Evolutionary conservation across 2,888 invertebrate genomes (phyloP).

Genomic region (Suillia variegata): DNA sequence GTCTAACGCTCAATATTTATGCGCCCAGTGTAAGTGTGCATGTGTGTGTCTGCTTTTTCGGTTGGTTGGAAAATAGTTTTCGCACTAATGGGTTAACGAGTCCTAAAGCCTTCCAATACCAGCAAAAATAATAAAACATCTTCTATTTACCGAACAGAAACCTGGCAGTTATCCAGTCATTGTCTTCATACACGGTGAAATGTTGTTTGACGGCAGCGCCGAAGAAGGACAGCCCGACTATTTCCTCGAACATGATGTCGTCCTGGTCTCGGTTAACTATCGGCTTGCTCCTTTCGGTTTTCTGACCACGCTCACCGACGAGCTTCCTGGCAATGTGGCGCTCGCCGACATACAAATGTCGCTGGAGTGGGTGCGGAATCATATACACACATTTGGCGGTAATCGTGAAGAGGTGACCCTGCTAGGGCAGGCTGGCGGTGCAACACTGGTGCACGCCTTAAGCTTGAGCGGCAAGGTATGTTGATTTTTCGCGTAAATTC

Average conservation of each 20-base stretch:
- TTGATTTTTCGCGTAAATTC: background rate
- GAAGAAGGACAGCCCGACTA: slow-evolving; percentile 59
- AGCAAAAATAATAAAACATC: no score
- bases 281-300: slow-evolving; percentile 65
- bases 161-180: slow-evolving; percentile 60
- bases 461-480: slow-evolving; percentile 59
- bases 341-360: slow-evolving; percentile 64
- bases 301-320: slow-evolving; percentile 62
- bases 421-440: slow-evolving; percentile 65
- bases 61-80: no score
- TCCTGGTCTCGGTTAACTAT: slow-evolving; percentile 63
- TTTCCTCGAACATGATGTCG: slow-evolving; percentile 61
- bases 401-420: slow-evolving; percentile 62
- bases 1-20: slow-evolving; percentile 52
- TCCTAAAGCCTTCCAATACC: no score
- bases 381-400: slow-evolving; percentile 64
- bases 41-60: no score
- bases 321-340: slow-evolving; percentile 65
- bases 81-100: no score
- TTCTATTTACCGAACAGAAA: no score
- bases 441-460: slow-evolving; percentile 62
- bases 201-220: slow-evolving; percentile 59
- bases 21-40: slow-evolving; percentile 48
- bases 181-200: slow-evolving; percentile 62
- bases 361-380: slow-evolving; percentile 63